Percentiles rank a stretch among this genome's conserved stretches.
phyloP scores from a whole-genome alignment of 2,888 invertebrate genomes.

The Thalpophila matura region DNA sequence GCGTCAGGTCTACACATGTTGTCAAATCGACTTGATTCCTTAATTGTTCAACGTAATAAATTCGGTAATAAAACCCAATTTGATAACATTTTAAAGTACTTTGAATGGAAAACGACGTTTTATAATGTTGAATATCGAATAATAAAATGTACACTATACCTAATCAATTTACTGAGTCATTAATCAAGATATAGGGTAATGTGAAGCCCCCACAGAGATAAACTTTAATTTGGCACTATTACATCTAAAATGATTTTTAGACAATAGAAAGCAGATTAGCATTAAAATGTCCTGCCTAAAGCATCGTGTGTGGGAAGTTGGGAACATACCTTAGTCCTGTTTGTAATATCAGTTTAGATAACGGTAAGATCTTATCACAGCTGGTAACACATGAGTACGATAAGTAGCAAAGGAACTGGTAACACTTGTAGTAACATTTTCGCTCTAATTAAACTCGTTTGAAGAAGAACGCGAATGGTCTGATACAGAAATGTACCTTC shows the following conservation, averaged over 20 bases:
- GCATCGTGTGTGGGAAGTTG: conserved; percentile 24
- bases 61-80: conserved; percentile 75
- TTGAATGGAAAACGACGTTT: conserved; percentile 36
- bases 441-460: conserved; percentile 36
- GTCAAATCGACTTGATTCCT: conserved; percentile 70
- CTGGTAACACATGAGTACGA: conserved; percentile 16
- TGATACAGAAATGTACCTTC: not conserved
- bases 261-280: too few species aligned
- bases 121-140: conserved; percentile 17
- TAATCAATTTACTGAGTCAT: conserved; percentile 6
- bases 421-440: conserved; percentile 17
- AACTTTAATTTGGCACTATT: too few species aligned
- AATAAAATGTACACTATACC: conserved; percentile 1
- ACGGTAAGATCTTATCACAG: conserved; percentile 42
- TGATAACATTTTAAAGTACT: conserved; percentile 63
- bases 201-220: not conserved
- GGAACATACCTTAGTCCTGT: conserved; percentile 30
- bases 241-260: too few species aligned
- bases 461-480: conserved; percentile 2
- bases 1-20: conserved; percentile 65
- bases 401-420: conserved; percentile 20
- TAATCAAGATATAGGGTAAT: not conserved
- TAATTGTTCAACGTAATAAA: conserved; percentile 80
- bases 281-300: too few species aligned
- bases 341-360: conserved; percentile 46